Evolutionary conservation across 1,140 invertebrate genomes (phyloP), one percentile per base, ranked within the genome.

Genomic region (Drosophila sproati): DNA sequence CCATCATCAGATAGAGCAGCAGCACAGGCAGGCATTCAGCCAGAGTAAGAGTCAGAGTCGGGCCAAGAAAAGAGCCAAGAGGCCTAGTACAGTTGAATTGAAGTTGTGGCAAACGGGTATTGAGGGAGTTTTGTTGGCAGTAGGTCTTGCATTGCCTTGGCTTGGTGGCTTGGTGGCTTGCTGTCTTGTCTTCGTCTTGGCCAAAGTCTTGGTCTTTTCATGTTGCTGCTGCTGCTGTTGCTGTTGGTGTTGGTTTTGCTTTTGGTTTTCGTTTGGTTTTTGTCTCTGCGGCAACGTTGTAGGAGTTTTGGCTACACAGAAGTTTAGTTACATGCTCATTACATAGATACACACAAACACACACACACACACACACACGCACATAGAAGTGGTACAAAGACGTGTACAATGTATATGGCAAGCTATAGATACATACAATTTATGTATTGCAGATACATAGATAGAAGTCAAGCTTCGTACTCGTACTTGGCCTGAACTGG

Each of bases 321-420:
- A 87, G 83, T 87, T 87, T 88, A 88, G 83, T 87, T 87, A 87
- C 83, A 87, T 83, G 83, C 83, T 87, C 83, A 88, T 87, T 87
- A 88, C 83, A 87, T 88, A 87, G 80, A 87, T 74, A 88, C 77
- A 70, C 39, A 73, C 45, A 83, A 20, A 66, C 7, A 60, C 31
- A 45, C 32, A 47, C 3, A 61, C 20, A 20, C 20, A 20, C 20
- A 10, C 3, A 61, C 20, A 20, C 20, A 20, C 20, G 20, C 20
- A 20, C 20, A 20, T 20, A 20, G 20, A 20, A 20, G 20, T 20
- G 20, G 48, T 54, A 52, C 57, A 67, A 39, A 32, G 43, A 47
- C 56, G 69, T 48, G 80, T 79, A 86, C 82, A 88, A 73, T 82
- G 80, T 77, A 80, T 79, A 62, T 79, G 76, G 69, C 77, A 56